These are phyloP conservation scores for Rhinolophus ferrumequinum DNA, from an alignment of 2,113 vertebrate genomes.

Conservation along the genomic window DNA sequence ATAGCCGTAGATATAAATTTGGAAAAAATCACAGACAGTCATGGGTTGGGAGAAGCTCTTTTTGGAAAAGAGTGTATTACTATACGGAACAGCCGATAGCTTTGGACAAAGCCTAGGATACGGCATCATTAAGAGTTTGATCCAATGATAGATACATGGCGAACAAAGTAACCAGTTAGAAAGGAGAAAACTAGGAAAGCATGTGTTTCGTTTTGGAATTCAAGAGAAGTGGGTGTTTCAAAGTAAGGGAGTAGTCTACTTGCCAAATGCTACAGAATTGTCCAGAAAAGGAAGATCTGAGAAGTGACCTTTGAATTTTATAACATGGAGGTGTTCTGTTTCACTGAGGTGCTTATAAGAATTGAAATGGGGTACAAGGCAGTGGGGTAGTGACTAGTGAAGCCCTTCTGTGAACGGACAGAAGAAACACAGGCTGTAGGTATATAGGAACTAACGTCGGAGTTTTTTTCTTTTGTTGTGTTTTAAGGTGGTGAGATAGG, in stretches of 20 bases:
- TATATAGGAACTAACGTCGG: not conserved
- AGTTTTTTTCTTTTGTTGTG: not conserved
- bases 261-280: not conserved
- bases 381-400: not conserved
- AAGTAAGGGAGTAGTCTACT: not conserved
- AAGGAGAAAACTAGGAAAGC: not conserved
- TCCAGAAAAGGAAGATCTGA: not conserved
- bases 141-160: not conserved
- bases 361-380: not conserved
- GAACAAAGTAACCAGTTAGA: not conserved
- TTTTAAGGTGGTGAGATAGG: not conserved
- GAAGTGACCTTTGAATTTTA: not conserved
- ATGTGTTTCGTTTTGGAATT: not conserved
- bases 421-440: not conserved
- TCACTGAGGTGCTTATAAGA: not conserved
- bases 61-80: not conserved
- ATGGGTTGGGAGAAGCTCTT: not conserved
- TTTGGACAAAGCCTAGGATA: not conserved
- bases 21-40: not conserved
- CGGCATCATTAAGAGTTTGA: not conserved
- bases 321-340: not conserved
- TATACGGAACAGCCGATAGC: not conserved
- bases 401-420: not conserved
- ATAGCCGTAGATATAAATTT: not conserved
- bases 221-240: not conserved